phyloP scores from a whole-genome alignment of 2,888 invertebrate species.

The Clivina fossor region DNA sequence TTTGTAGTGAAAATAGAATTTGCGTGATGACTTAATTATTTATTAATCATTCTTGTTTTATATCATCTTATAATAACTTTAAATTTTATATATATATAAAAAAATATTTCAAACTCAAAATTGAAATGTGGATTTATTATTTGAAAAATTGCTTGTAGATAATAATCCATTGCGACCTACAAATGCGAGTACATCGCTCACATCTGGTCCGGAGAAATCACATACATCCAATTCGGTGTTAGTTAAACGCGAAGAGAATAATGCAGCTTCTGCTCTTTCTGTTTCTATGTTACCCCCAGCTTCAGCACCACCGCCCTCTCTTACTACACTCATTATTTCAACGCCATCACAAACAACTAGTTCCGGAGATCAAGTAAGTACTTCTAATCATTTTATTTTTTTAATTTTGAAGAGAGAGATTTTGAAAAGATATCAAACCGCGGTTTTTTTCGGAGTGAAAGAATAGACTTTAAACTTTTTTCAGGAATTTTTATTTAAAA shows the following conservation, averaged over 20 bases:
- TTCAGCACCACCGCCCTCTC: slow-evolving; percentile 39
- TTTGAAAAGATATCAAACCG: too few relatives aligned
- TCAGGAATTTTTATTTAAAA: too few relatives aligned
- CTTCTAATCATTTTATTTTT: too few relatives aligned
- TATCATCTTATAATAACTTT: too few relatives aligned
- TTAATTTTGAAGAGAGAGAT: not conserved
- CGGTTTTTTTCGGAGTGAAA: too few relatives aligned
- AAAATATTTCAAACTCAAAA: too few relatives aligned
- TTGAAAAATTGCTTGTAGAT: slow-evolving; percentile 47
- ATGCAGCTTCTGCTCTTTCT: slow-evolving; percentile 23
- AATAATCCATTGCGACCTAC: slow-evolving; percentile 56
- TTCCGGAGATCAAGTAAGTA: slow-evolving; percentile 25
- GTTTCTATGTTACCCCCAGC: slow-evolving; percentile 40
- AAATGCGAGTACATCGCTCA: too few relatives aligned
- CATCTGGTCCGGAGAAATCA: slow-evolving; percentile 54
- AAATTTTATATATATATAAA: too few relatives aligned
- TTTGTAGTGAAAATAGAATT: too few relatives aligned
- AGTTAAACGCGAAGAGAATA: slow-evolving; percentile 47
- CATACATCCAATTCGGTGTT: slow-evolving; percentile 47
- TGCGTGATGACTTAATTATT: too few relatives aligned
- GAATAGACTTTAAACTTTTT: too few relatives aligned
- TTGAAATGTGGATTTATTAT: not conserved
- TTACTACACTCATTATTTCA: slow-evolving; percentile 25
- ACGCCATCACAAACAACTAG: slow-evolving; percentile 21
- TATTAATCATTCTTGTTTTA: too few relatives aligned